Evolutionary conservation across 2,797 vertebrate species (phyloP), one percentile per base, ranked within the genome.

Genomic region (Gadopsis bispinosus): DNA sequence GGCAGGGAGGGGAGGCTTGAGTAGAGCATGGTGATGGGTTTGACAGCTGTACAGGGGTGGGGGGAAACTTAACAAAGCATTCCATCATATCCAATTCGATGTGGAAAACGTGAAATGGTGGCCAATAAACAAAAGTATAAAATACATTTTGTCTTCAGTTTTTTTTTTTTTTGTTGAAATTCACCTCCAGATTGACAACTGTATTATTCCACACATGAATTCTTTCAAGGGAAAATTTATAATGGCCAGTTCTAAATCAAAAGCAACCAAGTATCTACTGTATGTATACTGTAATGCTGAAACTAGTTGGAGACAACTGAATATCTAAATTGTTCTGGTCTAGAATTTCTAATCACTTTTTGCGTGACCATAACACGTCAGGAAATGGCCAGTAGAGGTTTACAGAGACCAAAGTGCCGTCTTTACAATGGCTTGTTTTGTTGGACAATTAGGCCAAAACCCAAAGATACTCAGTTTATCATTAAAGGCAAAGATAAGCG

Each of bases 41-140:
- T 79, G 74, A 90, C 84, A 85, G 80, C 86, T 83, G 78, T 81
- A 78, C 88, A 86, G 75, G 4, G 69, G 82, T 83, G 89, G 85
- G 89, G 91, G 69, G 72, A 79, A 53, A 79, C 80, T 75, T 87
- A 90, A 92, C 89, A 64, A 93, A 94, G 95, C 97, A 94, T 97
- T 97, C 96, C 95, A 91, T 95, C 95, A 94, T 93, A 94, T 87
- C 94, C 89, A 96, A 94, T 93, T 94, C 92, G 91, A 95, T 94
- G 95, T 95, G 92, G 93, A 95, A 85, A 95, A 94, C 64, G 48
- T 89, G 79, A 93, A 96, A 95, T 95, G 96, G 97, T 96, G 97
- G 97, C 97, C 96, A 97, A 93, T 93, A 98, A 99, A 98, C 87
- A 95, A 96, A 77, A 20, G 6, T 53, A 39, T 14, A 80, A 86